Base-by-base conservation (phyloP, 2,888 invertebrate species). In the Odontocerum albicorne region DNA sequence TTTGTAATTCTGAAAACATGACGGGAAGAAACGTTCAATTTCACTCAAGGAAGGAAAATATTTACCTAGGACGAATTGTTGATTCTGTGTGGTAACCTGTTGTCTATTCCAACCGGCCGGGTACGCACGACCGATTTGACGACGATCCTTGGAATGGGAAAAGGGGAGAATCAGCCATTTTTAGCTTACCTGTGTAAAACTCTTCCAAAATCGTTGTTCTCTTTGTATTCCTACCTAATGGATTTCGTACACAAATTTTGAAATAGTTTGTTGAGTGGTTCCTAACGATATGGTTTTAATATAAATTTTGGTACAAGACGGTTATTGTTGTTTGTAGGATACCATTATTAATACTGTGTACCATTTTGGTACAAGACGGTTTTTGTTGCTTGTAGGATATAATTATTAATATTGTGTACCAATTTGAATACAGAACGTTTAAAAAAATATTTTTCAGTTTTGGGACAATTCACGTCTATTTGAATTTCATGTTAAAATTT, bases 61-160 rank as follows among this genome's bases (percentile, higher is more conserved):
- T 46, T 46, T 46, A 46, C 46, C 46, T 32, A 22, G 46, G 33
- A 35, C 46, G 46, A 27, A 46, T 46, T 46, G 46, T 46, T 46
- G 46, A 46, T 35, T 46, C 35, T 32, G 27, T 27, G 27, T 10
- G 20, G 21, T 46, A 44, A 46, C 46, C 46, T 46, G 46, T 46
- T 46, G 46, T 46, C 44, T 44, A n/a, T n/a, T n/a, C n/a, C n/a
- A n/a, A 17, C 32, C 27, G 15, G 15, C 32, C 16, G 13, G 32
- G 22, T 19, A 44, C 44, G 44, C 44, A 44, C 44, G 44, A 17
- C 10, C 27, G 27, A 4, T 27, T 10, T 27, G 27, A 10, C 6
- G 6, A 10, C 6, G 27, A 10, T 27, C 6, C 6, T 12, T n/a
- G n/a, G 42, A 43, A 22, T 13, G 3, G 27, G 27, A 15, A 27